Evolutionary conservation across 2,797 vertebrate species (phyloP), one percentile per base, ranked within the genome.

Genomic region (Enteromius fasciolatus): DNA sequence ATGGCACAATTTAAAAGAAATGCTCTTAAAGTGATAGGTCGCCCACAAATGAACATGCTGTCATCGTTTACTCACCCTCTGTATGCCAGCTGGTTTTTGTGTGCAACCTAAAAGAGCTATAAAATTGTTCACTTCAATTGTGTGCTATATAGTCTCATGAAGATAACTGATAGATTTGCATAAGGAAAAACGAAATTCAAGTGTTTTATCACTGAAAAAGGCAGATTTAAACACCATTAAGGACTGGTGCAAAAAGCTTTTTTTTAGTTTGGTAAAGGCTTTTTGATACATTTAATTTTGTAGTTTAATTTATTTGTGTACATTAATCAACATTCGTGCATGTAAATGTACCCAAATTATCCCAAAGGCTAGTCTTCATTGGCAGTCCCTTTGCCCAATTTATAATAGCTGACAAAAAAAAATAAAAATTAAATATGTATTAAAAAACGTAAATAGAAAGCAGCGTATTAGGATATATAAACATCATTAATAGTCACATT

Each of bases 1-100:
- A 80, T 80, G 36, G 48, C 57, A 70, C 52, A n/a, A n/a, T 31
- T 64, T 46, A 10, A 69, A 80, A 70, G 18, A 70, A 31, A 39
- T n/a, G 52, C 18, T 54, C 33, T 78, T 78, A 66, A 66, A 78
- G 25, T 28, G 46, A 69, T 17, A 54, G 70, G 33, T 72, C 18
- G 12, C 48, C 70, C 48, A 54, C 31, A 54, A 73, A 54, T n/a
- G 52, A 59, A 75, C 73, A 57, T 41, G 73, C 33, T 59, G 52
- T 54, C 70, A 73, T 52, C 70, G 8, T 54, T 31, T 73, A 54
- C 11, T 73, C 44, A 31, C 44, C 3, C 68, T 48, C 68, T 72
- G 46, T 52, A 73, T 33, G 31, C 70, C 48, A 20, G 46, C 46
- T 54, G 15, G 10, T 20, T 59, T 36, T 39, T 54, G 50, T 10